Evolutionary conservation across 2,888 invertebrate genomes (phyloP).

Genomic region (Hipparchia semele): DNA sequence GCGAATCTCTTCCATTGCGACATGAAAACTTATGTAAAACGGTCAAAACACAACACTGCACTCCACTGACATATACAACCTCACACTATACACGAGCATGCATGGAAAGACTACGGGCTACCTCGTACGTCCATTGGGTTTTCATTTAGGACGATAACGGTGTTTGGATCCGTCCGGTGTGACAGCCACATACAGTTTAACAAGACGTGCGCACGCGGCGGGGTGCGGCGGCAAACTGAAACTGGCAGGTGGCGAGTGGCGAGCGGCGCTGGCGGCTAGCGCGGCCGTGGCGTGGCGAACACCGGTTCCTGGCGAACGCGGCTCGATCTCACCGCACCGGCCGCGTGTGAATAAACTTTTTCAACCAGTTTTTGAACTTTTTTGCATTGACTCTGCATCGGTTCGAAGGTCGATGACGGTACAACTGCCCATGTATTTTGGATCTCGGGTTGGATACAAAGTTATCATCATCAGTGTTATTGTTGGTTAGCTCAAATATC

Average conservation of each 20-base stretch:
- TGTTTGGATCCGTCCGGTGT: constrained; percentile 58
- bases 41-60: constrained; percentile 70
- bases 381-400: constrained; percentile 35
- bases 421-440: constrained; percentile 34
- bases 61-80: constrained; percentile 71
- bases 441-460: not conserved
- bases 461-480: too few species aligned
- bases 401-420: constrained; percentile 3
- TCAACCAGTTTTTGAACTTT: constrained; percentile 45
- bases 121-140: constrained; percentile 79
- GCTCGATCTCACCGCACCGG: constrained; percentile 63
- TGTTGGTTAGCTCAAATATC: too few species aligned
- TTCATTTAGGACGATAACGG: constrained; percentile 80
- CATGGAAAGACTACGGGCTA: constrained; percentile 60
- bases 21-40: constrained; percentile 50
- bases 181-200: constrained; percentile 45
- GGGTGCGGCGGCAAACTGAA: constrained; percentile 69
- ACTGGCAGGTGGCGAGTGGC: constrained; percentile 15
- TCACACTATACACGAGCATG: constrained; percentile 69
- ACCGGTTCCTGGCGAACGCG: constrained; percentile 59
- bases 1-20: constrained; percentile 84
- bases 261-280: constrained; percentile 42
- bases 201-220: constrained; percentile 67
- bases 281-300: constrained; percentile 50
- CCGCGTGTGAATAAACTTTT: constrained; percentile 46